phyloP scores from a whole-genome alignment of 2,113 vertebrate species.

The Trichomycterus rosablanca region DNA sequence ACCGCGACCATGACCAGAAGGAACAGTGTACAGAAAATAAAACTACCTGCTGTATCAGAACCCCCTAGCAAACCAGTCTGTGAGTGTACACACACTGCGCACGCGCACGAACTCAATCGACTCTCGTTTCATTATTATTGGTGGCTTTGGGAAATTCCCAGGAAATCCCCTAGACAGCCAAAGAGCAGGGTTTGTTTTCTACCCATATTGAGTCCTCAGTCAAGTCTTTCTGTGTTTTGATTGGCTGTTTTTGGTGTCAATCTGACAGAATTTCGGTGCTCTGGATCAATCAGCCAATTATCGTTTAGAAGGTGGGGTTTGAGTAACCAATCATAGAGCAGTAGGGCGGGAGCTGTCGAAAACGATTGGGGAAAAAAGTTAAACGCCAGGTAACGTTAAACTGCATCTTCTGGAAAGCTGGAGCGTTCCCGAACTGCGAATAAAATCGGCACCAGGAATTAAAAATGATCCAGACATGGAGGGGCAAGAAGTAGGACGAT shows the following conservation, averaged over 20 bases:
- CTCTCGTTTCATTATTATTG: conserved; percentile 28
- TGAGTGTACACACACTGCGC: neutral
- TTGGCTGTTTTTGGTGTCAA: neutral
- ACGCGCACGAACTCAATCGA: conserved; percentile 36
- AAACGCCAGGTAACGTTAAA: neutral
- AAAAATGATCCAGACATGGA: conserved; percentile 18
- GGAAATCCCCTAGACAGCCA: conserved; percentile 43
- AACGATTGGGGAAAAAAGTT: conserved; percentile 3
- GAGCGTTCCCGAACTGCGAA: neutral
- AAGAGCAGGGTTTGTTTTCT: neutral
- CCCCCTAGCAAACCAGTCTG: no score
- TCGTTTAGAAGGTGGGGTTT: neutral
- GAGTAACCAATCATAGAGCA: neutral
- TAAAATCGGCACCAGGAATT: neutral
- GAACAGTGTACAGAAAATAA: neutral
- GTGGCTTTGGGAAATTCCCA: conserved; percentile 56
- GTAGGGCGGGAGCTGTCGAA: neutral
- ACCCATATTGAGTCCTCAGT: neutral
- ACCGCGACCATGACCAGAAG: neutral
- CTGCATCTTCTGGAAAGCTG: conserved; percentile 40
- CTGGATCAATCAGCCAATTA: neutral
- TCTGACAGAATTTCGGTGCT: no score
- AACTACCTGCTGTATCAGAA: no score
- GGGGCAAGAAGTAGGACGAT: neutral
- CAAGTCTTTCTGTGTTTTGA: neutral